Percentiles rank a stretch among this genome's conserved stretches.
These are phyloP conservation scores for Drosophila sordidapex DNA, from an alignment of 2,888 invertebrate species.

Conservation along the genomic window DNA sequence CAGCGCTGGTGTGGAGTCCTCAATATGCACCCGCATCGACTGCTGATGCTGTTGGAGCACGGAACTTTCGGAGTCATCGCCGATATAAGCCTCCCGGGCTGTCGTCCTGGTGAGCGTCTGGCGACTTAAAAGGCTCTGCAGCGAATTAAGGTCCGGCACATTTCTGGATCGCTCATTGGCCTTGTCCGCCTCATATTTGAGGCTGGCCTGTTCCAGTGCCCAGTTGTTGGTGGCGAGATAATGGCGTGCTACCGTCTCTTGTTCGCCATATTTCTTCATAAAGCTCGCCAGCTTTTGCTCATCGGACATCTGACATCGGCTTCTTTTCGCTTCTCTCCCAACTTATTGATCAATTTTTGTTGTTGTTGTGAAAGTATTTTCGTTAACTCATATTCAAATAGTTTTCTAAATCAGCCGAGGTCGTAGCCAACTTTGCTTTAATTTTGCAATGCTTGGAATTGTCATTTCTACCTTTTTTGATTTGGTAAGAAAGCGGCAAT, in stretches of 20 bases:
- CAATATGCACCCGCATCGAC: constrained; percentile 43
- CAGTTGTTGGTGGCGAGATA: constrained; percentile 59
- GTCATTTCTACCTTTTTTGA: constrained; percentile 16
- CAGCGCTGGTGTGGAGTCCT: constrained; percentile 64
- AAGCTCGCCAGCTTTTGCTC: constrained; percentile 67
- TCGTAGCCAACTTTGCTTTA: constrained; percentile 35
- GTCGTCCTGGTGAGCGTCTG: background rate
- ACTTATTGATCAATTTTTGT: constrained; percentile 31
- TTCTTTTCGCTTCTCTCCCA: constrained; percentile 17
- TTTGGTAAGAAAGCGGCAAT: constrained; percentile 24
- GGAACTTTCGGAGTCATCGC: constrained; percentile 37
- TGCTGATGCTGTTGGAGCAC: constrained; percentile 5
- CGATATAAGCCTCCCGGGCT: constrained; percentile 24
- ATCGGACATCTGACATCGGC: constrained; percentile 63
- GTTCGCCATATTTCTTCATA: constrained; percentile 60
- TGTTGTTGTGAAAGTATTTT: constrained; percentile 6
- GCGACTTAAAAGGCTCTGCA: constrained; percentile 33
- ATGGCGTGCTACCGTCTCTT: constrained; percentile 51
- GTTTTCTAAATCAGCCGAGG: constrained; percentile 12
- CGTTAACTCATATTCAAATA: constrained; percentile 32
- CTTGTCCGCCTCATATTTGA: constrained; percentile 52
- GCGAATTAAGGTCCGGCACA: constrained; percentile 18
- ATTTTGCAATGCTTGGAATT: constrained; percentile 1
- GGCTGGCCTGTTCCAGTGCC: constrained; percentile 57
- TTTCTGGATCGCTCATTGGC: constrained; percentile 8